Conservation (phyloP, 2,113 vertebrate genomes). For the Cyprichromis sp. region DNA sequence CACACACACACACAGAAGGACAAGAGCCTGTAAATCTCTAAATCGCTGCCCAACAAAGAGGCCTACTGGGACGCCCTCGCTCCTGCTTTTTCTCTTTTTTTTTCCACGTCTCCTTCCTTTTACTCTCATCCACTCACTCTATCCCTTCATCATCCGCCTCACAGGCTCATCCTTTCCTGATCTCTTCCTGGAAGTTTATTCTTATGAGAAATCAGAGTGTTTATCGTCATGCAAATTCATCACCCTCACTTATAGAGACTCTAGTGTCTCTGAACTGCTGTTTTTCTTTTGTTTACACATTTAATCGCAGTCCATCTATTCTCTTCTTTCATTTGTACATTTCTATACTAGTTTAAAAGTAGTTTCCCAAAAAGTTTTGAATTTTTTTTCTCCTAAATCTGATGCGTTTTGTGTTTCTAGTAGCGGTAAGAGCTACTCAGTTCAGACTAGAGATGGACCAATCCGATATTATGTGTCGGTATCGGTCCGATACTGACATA, state of each 20-base stretch:
- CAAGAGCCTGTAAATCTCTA: conserved; percentile 50
- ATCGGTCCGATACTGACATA: accelerated
- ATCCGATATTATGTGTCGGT: not conserved
- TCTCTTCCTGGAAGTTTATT: not conserved
- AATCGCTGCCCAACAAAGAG: conserved; percentile 48
- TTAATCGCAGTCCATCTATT: not conserved
- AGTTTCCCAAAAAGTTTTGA: accelerated
- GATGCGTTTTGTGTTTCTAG: not conserved
- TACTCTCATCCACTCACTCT: not conserved
- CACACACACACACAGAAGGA: not conserved
- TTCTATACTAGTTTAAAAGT: not conserved
- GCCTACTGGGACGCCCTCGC: conserved; percentile 13
- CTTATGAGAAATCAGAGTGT: not conserved
- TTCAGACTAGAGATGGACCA: not conserved
- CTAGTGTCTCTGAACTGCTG: not conserved
- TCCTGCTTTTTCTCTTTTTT: not conserved
- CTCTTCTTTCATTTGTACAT: not conserved
- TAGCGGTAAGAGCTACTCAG: not conserved
- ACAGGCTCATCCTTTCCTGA: not conserved
- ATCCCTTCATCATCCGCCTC: not conserved
- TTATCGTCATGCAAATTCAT: not conserved
- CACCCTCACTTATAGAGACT: not conserved
- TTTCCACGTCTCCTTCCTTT: not conserved
- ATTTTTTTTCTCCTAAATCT: not conserved
- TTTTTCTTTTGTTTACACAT: not conserved